Conservation (phyloP, 2,113 vertebrate species). For the Gadus macrocephalus region DNA sequence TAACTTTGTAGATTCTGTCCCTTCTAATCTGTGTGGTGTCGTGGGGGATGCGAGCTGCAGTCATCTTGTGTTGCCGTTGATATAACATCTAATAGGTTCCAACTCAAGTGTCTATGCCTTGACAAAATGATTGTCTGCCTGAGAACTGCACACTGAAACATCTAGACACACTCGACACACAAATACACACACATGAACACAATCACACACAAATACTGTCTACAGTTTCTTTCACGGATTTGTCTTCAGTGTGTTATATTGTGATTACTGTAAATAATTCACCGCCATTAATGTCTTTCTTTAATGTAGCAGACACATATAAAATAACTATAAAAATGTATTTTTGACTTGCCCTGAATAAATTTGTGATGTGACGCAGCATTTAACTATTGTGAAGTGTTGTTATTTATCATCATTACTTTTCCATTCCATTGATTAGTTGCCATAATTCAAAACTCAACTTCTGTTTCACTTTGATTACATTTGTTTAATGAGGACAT, state of each 20-base stretch:
- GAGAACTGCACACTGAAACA: constrained; percentile 1
- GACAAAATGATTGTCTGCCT: constrained; percentile 44
- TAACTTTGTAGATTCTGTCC: not conserved
- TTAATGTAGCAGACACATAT: constrained; percentile 73
- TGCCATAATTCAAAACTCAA: no score
- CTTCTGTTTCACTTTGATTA: no score
- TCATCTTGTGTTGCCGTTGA: constrained; percentile 32
- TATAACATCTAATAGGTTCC: constrained; percentile 20
- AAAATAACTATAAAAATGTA: constrained; percentile 82
- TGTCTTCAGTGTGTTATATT: constrained; percentile 26
- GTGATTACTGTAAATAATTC: constrained; percentile 69
- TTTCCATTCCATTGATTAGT: no score
- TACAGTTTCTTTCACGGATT: constrained; percentile 28
- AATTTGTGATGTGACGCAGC: constrained; percentile 89
- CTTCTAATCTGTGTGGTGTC: constrained; percentile 33
- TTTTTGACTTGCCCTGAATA: constrained; percentile 95
- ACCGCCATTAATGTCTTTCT: constrained; percentile 53
- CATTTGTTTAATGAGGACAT: no score
- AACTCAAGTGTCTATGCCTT: constrained; percentile 29
- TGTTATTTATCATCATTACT: not conserved
- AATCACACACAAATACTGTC: constrained; percentile 15
- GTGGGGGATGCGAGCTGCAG: constrained; percentile 27
- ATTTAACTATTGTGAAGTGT: constrained; percentile 52
- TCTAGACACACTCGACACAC: constrained; percentile 1
- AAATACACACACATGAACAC: constrained; percentile 10